Evolutionary conservation across 2,113 vertebrate genomes (phyloP).

Genomic region (Pygoscelis antarcticus): DNA sequence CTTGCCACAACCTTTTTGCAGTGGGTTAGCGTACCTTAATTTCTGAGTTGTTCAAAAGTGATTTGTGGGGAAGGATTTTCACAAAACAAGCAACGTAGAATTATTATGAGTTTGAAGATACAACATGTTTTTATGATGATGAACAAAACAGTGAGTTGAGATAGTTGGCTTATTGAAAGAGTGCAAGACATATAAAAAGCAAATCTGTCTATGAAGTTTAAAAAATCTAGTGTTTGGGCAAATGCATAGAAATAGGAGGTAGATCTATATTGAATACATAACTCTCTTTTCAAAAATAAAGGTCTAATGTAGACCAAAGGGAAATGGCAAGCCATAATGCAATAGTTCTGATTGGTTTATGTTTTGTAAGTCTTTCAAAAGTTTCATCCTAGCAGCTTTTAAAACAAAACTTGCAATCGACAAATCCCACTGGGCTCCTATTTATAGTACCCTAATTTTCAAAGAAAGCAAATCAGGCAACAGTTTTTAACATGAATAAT

Average conservation of each 20-base stretch:
- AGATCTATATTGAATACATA: background rate
- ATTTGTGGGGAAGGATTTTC: background rate
- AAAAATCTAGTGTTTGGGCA: background rate
- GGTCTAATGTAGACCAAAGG: background rate
- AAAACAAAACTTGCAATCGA: background rate
- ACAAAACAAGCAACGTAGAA: background rate
- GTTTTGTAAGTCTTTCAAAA: slow-evolving; percentile 21
- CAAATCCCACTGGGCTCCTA: slow-evolving; percentile 44
- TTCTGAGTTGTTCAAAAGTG: background rate
- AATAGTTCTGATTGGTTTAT: background rate
- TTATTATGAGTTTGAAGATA: background rate
- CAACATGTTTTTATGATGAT: background rate
- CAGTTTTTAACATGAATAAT: slow-evolving; percentile 51
- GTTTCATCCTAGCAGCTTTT: slow-evolving; percentile 21
- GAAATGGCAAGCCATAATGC: background rate
- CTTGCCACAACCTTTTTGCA: background rate
- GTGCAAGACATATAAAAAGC: background rate
- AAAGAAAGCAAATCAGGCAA: slow-evolving; percentile 56
- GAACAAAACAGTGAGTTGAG: background rate
- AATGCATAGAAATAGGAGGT: background rate
- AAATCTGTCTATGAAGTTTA: background rate
- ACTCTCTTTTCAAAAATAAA: background rate
- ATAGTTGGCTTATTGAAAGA: background rate
- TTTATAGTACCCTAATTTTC: slow-evolving; percentile 64
- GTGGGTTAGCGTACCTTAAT: background rate